Evolutionary conservation across 2,888 invertebrate genomes (phyloP).

Genomic region (Megamerina dolium): DNA sequence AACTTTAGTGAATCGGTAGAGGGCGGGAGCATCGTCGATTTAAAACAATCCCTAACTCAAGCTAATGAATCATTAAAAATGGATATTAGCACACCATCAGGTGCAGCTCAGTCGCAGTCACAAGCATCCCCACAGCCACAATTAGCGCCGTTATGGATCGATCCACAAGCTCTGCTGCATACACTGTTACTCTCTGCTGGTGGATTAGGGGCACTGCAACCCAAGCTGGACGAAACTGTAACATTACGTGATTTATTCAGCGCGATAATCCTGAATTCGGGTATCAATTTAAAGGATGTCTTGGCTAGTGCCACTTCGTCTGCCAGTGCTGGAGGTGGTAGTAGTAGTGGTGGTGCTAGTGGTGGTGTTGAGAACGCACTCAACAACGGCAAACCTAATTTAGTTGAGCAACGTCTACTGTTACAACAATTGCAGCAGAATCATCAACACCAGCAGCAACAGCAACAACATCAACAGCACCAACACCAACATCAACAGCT

Average conservation of each 20-base stretch:
- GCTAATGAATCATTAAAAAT: no score
- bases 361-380: slow-evolving; percentile 27
- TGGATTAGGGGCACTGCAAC: slow-evolving; percentile 23
- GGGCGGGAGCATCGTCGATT: no score
- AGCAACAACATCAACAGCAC: slow-evolving; percentile 26
- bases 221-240: slow-evolving; percentile 35
- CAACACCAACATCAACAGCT: slow-evolving; percentile 36
- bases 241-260: slow-evolving; percentile 42
- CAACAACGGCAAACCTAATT: slow-evolving; percentile 31
- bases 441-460: slow-evolving; percentile 36
- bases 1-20: no score
- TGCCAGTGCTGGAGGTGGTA: slow-evolving; percentile 14
- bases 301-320: slow-evolving; percentile 20
- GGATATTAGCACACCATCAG: slow-evolving; percentile 28
- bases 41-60: no score
- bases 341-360: slow-evolving; percentile 20
- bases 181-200: slow-evolving; percentile 41
- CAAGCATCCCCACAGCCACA: slow-evolving; percentile 1
- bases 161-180: slow-evolving; percentile 29
- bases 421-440: slow-evolving; percentile 35
- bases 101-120: slow-evolving; percentile 7
- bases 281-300: slow-evolving; percentile 26
- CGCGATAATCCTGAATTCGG: slow-evolving; percentile 36
- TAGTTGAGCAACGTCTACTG: slow-evolving; percentile 34
- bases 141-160: slow-evolving; percentile 11